Percentiles rank a stretch among this genome's conserved stretches.
Conservation (phyloP, 53 echinoderm and acorn worm genomes). For the Mesocentrotus franciscanus region DNA sequence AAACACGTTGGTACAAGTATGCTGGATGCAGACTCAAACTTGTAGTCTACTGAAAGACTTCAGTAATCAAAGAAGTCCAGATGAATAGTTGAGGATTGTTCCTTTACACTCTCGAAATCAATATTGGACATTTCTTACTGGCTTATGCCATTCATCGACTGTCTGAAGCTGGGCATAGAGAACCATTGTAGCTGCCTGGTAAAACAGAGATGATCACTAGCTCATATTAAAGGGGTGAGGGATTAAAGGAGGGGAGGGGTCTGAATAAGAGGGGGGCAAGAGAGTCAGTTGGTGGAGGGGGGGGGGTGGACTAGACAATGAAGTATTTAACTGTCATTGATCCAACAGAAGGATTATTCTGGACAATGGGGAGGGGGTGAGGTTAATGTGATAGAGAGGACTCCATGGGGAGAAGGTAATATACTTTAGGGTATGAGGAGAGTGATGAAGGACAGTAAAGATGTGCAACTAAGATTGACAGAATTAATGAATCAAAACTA, state of each 20-base stretch:
- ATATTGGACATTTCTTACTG: constrained; percentile 46
- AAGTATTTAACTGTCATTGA: constrained; percentile 54
- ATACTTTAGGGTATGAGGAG: background rate
- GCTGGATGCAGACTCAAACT: background rate
- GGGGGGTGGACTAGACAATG: constrained; percentile 11
- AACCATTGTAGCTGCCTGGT: background rate
- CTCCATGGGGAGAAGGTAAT: constrained; percentile 53
- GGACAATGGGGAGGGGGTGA: constrained; percentile 54
- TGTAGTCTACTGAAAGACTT: background rate
- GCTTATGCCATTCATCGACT: background rate
- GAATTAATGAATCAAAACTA: background rate
- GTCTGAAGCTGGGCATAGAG: background rate
- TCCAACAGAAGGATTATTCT: background rate
- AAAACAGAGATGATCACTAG: background rate
- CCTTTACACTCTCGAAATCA: background rate
- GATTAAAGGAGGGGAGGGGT: background rate
- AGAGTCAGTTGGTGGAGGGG: constrained; percentile 16
- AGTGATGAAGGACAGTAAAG: background rate
- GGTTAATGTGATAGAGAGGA: constrained; percentile 63
- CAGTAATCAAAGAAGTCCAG: background rate
- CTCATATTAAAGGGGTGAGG: background rate
- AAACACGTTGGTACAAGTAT: constrained; percentile 31
- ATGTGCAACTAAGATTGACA: background rate
- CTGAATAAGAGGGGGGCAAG: background rate
- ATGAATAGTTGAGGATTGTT: background rate